Percentiles rank a stretch among this genome's conserved stretches.
Evolutionary conservation across 2,113 vertebrate genomes (phyloP).

Genomic region (Eonycteris spelaea): DNA sequence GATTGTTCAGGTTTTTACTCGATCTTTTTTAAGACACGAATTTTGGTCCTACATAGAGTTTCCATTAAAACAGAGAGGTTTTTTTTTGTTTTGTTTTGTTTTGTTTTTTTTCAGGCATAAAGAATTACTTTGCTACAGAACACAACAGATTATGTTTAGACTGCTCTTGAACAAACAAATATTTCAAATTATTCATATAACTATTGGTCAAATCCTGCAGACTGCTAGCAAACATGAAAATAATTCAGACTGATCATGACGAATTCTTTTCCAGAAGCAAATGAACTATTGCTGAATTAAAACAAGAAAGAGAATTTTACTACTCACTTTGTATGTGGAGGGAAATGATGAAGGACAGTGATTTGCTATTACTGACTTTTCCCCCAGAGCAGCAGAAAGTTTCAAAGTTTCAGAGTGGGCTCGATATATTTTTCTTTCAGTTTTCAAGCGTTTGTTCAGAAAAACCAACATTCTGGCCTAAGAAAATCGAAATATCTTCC

Average conservation of each 20-base stretch:
- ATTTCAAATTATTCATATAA: slow-evolving; percentile 41
- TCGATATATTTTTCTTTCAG: not conserved
- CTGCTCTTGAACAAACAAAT: slow-evolving; percentile 2
- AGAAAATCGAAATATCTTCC: not conserved
- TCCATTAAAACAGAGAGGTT: slow-evolving; percentile 46
- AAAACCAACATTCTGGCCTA: slow-evolving; percentile 3
- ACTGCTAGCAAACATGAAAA: not conserved
- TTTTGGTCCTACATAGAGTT: slow-evolving; percentile 45
- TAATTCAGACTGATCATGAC: not conserved
- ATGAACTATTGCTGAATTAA: slow-evolving; percentile 34
- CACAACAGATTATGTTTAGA: not conserved
- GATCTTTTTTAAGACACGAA: slow-evolving; percentile 40
- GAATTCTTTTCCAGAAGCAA: not conserved
- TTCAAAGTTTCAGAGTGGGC: not conserved
- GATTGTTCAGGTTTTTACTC: slow-evolving; percentile 68
- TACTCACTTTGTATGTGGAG: not conserved
- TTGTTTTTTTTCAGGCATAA: slow-evolving; percentile 31
- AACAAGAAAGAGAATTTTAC: not conserved
- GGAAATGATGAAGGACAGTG: not conserved
- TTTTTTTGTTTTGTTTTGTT: not conserved
- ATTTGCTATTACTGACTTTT: not conserved
- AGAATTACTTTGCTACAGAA: slow-evolving; percentile 40
- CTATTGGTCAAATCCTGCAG: slow-evolving; percentile 41
- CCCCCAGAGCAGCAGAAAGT: not conserved
- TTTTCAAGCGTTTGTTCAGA: slow-evolving; percentile 36